phyloP scores from a whole-genome alignment of 2,888 invertebrate genomes.

The Heteropelma amictum region DNA sequence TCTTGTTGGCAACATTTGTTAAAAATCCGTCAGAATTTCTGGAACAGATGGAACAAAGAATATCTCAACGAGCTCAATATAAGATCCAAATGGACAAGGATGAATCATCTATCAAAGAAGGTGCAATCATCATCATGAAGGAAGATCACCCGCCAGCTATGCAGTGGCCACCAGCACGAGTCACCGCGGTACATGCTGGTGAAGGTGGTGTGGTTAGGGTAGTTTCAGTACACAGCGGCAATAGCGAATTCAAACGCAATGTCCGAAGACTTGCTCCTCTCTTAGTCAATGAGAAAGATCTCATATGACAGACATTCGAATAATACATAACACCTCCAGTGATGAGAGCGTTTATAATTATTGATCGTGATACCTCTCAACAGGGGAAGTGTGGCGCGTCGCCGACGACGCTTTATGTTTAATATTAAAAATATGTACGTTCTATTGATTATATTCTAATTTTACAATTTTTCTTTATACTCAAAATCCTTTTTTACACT shows the following conservation, averaged over 20 bases:
- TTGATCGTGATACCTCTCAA: conserved; percentile 21
- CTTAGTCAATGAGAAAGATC: not conserved
- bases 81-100: conserved; percentile 40
- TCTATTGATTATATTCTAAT: too few species aligned
- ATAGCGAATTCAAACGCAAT: conserved; percentile 1
- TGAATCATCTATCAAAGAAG: not conserved
- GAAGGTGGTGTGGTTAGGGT: not conserved
- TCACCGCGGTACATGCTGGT: not conserved
- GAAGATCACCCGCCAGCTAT: conserved; percentile 32
- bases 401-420: not conserved
- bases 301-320: not conserved
- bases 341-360: not conserved
- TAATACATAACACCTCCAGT: not conserved
- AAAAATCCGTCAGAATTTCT: conserved; percentile 51
- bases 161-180: conserved; percentile 28
- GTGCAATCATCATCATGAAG: conserved; percentile 12
- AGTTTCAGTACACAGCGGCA: conserved; percentile 15
- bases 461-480: too few species aligned
- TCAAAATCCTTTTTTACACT: too few species aligned
- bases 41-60: conserved; percentile 50
- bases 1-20: conserved; percentile 55
- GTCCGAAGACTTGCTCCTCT: conserved; percentile 18
- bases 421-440: not conserved
- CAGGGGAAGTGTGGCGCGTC: conserved; percentile 15
- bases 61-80: conserved; percentile 51